phyloP scores from a whole-genome alignment of 2,797 vertebrate genomes.

The Labeo calbasu region DNA sequence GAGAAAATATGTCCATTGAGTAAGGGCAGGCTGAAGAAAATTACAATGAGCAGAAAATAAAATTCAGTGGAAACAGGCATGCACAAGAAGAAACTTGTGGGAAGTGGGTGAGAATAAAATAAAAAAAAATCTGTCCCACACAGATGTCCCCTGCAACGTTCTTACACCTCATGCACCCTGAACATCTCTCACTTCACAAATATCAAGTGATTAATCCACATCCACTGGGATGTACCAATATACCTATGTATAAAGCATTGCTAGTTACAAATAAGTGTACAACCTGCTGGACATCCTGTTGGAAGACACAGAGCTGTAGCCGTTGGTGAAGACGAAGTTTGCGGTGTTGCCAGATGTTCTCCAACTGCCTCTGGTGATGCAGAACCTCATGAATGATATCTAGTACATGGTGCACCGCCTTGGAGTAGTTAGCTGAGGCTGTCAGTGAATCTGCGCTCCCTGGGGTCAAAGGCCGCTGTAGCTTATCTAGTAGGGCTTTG shows the following conservation, averaged over 20 bases:
- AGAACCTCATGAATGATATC: slow-evolving; percentile 96
- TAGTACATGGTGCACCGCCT: slow-evolving; percentile 94
- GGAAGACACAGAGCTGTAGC: slow-evolving; percentile 96
- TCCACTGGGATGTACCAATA: neutral
- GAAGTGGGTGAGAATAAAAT: slow-evolving; percentile 11
- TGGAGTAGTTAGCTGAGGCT: slow-evolving; percentile 95
- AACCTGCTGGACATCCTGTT: slow-evolving; percentile 98
- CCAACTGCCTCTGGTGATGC: slow-evolving; percentile 95
- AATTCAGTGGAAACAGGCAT: neutral
- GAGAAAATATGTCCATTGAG: neutral
- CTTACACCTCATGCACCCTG: neutral
- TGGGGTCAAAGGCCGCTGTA: slow-evolving; percentile 93
- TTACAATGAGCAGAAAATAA: neutral
- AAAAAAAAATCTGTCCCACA: neutral
- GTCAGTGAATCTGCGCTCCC: slow-evolving; percentile 94
- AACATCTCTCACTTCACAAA: slow-evolving; percentile 12
- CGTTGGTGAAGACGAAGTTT: slow-evolving; percentile 97
- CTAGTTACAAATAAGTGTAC: neutral
- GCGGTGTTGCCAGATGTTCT: slow-evolving; percentile 98
- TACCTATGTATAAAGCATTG: neutral
- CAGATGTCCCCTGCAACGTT: neutral
- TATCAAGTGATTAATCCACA: neutral
- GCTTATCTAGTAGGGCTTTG: slow-evolving; percentile 94
- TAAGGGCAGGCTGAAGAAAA: neutral
- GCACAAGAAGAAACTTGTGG: slow-evolving; percentile 1